Base-by-base conservation (phyloP, 1,140 invertebrate genomes). In the Oreohelix idahoensis region DNA sequence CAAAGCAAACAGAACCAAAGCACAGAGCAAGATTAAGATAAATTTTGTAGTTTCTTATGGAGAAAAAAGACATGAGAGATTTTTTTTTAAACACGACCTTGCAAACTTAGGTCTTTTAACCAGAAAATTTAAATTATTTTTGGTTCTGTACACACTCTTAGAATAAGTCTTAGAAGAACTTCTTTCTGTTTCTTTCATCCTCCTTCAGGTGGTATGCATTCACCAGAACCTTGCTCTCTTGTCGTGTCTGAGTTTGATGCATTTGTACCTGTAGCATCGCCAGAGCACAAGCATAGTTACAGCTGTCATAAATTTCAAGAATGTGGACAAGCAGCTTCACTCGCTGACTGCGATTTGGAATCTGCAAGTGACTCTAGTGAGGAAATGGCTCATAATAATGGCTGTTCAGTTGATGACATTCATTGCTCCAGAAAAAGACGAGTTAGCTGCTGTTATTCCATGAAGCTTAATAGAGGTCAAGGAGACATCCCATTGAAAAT, bases 181-280 rank as follows among this genome's bases (percentile, higher is more conserved):
- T 71, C 45, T 51, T 80, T 71, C 45, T 66, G 11, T 71, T 66
- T 80, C 66, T 80, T 42, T 66, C 79, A 42, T 71, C 42, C 66
- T 71, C 58, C 79, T 71, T 80, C 77, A 80, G 79, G 79, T 80
- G 45, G 79, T 71, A 45, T 80, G 79, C 63, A 71, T 36, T 66
- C 77, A 63, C 63, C 77, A 66, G 49, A 63, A 42, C 23, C 32
- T 79, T 29, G 58, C 77, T 79, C 77, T 38, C 53, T 66, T 49
- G 77, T 42, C 38, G 53, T 66, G 32, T 63, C 77, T 79, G 77
- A 79, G 26, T 79, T 79, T 42, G 77, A 66, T 79, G 75, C 42
- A 42, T 45, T 51, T 35, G 77, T 66, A 23, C 49, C 38, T 66
- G 53, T 79, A 26, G 53, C 35, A 35, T 63, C 45, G 58, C 13